Percentiles rank a stretch among this genome's conserved stretches.
These are phyloP conservation scores for Diadumene lineata DNA, from an alignment of 92 coral and sea anemone genomes.

Conservation along the genomic window DNA sequence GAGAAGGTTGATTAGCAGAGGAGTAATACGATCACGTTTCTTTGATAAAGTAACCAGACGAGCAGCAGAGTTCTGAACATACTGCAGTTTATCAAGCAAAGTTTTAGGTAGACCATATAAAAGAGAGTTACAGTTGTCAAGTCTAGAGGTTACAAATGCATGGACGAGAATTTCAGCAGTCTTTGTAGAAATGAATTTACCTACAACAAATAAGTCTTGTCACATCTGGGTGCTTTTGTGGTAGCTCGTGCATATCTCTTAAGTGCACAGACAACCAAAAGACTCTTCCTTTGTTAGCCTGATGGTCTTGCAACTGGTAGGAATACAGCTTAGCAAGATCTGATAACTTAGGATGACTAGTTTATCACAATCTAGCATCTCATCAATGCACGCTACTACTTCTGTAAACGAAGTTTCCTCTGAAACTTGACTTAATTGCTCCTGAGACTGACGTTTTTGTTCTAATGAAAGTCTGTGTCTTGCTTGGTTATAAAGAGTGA, in stretches of 20 bases:
- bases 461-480: neutral
- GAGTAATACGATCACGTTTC: too few relatives aligned
- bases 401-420: conserved; percentile 41
- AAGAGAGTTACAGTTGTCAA: too few relatives aligned
- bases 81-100: too few relatives aligned
- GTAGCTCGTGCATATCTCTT: conserved; percentile 40
- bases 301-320: conserved; percentile 28
- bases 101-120: too few relatives aligned
- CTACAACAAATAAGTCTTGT: too few relatives aligned
- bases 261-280: conserved; percentile 53
- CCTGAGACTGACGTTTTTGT: neutral
- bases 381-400: conserved; percentile 54
- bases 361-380: conserved; percentile 44
- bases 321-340: conserved; percentile 46
- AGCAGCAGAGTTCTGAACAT: too few relatives aligned
- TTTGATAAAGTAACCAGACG: too few relatives aligned
- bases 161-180: too few relatives aligned
- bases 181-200: too few relatives aligned
- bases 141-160: too few relatives aligned
- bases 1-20: too few relatives aligned
- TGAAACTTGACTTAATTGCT: neutral
- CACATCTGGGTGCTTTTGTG: conserved; percentile 35
- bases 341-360: conserved; percentile 44
- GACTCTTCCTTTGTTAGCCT: conserved; percentile 9
- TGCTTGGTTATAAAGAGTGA: conserved; percentile 32